These are phyloP conservation scores for Parelbella ahira DNA, from an alignment of 2,888 invertebrate genomes.

Conservation along the genomic window DNA sequence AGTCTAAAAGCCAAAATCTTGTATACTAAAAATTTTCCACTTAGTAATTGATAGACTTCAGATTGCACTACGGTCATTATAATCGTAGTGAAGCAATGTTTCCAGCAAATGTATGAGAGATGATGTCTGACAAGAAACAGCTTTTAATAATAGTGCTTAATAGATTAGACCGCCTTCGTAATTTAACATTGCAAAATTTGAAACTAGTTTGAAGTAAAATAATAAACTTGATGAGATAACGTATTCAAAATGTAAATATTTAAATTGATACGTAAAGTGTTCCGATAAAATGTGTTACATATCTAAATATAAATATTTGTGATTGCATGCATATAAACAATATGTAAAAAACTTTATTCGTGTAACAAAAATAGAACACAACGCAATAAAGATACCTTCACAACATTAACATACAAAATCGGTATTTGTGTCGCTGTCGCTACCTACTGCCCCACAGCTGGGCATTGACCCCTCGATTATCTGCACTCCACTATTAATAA, in stretches of 20 bases:
- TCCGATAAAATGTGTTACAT: no score
- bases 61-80: constrained; percentile 2
- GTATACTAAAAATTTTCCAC: neutral
- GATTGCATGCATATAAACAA: no score
- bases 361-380: no score
- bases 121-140: constrained; percentile 10
- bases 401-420: constrained; percentile 3
- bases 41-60: constrained; percentile 14
- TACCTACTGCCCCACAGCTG: constrained; percentile 19
- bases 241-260: no score
- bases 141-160: constrained; percentile 10
- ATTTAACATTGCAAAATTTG: constrained; percentile 5
- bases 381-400: neutral
- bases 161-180: constrained; percentile 13
- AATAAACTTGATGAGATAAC: no score
- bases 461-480: constrained; percentile 29
- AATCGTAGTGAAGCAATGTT: constrained; percentile 2
- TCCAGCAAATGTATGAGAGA: constrained; percentile 17
- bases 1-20: constrained; percentile 4
- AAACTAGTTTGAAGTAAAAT: neutral
- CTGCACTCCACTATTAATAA: constrained; percentile 26
- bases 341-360: no score
- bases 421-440: constrained; percentile 8
- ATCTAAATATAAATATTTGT: no score
- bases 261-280: no score